Conservation (phyloP, 2,888 invertebrate species). For the Microdon myrmicae region DNA sequence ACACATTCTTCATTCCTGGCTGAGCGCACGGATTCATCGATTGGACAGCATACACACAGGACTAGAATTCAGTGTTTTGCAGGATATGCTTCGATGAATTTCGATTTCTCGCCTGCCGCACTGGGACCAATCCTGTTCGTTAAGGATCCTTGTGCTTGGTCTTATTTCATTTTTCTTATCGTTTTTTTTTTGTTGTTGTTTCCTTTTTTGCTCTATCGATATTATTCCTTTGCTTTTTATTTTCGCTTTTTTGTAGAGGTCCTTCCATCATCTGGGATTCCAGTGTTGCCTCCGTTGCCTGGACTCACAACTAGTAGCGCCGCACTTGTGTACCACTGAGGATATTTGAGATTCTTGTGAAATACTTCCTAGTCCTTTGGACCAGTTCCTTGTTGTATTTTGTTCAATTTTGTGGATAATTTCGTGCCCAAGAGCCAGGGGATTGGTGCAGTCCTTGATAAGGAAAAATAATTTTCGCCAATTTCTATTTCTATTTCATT, state of each 20-base stretch:
- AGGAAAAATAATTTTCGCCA: slow-evolving; percentile 49
- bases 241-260: slow-evolving; percentile 21
- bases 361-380: slow-evolving; percentile 30
- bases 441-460: slow-evolving; percentile 23
- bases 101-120: slow-evolving; percentile 39
- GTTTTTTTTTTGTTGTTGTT: slow-evolving; percentile 12
- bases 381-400: slow-evolving; percentile 6
- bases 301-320: not conserved
- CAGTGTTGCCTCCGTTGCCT: slow-evolving; percentile 8
- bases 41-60: slow-evolving; percentile 14
- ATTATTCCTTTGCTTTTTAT: no score
- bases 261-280: slow-evolving; percentile 19
- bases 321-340: slow-evolving; percentile 29
- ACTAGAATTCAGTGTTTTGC: not conserved
- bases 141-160: slow-evolving; percentile 35
- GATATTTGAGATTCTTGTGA: slow-evolving; percentile 43
- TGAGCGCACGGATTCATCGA: slow-evolving; percentile 33
- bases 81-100: slow-evolving; percentile 40
- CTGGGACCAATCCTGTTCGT: slow-evolving; percentile 47
- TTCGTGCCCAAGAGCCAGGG: slow-evolving; percentile 21
- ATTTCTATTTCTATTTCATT: slow-evolving; percentile 31
- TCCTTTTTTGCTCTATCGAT: no score
- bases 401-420: slow-evolving; percentile 43
- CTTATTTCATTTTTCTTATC: slow-evolving; percentile 4
- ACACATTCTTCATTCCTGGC: slow-evolving; percentile 22